phyloP scores from a whole-genome alignment of 2,797 vertebrate genomes.

The Darevskia mixta region DNA sequence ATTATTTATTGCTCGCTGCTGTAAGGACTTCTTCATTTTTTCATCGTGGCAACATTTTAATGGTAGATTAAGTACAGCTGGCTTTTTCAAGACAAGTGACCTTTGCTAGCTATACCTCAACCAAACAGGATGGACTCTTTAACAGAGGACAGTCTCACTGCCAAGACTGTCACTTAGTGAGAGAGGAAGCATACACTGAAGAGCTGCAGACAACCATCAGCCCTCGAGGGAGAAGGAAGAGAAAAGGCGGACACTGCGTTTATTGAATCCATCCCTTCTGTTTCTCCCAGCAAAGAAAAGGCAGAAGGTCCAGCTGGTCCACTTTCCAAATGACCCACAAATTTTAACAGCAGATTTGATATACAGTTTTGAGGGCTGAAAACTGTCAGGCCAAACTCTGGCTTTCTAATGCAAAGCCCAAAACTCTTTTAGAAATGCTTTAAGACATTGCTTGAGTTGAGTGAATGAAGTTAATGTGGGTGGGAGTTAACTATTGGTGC shows the following conservation, averaged over 20 bases:
- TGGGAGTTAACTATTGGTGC: background rate
- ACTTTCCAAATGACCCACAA: constrained; percentile 50
- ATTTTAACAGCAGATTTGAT: constrained; percentile 63
- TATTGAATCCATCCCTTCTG: constrained; percentile 35
- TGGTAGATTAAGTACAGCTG: constrained; percentile 53
- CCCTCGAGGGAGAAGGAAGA: constrained; percentile 24
- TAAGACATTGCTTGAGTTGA: background rate
- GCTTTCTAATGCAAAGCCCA: constrained; percentile 48
- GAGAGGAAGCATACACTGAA: constrained; percentile 60
- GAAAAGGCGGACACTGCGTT: background rate
- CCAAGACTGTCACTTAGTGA: constrained; percentile 58
- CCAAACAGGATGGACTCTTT: constrained; percentile 51
- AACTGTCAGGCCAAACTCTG: constrained; percentile 60
- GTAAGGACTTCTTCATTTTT: constrained; percentile 15
- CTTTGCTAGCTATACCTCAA: constrained; percentile 37
- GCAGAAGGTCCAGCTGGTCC: constrained; percentile 53
- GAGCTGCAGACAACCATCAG: constrained; percentile 48
- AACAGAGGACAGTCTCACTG: constrained; percentile 49
- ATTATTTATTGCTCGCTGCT: background rate
- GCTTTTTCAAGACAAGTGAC: constrained; percentile 42
- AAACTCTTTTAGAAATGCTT: background rate
- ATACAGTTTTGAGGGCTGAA: constrained; percentile 43
- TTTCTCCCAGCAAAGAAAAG: constrained; percentile 25
- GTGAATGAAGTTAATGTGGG: background rate
- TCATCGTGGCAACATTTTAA: constrained; percentile 36